Percentiles rank a stretch among this genome's conserved stretches.
Conservation (phyloP, 1,140 invertebrate genomes). For the Octopus bimaculoides region DNA sequence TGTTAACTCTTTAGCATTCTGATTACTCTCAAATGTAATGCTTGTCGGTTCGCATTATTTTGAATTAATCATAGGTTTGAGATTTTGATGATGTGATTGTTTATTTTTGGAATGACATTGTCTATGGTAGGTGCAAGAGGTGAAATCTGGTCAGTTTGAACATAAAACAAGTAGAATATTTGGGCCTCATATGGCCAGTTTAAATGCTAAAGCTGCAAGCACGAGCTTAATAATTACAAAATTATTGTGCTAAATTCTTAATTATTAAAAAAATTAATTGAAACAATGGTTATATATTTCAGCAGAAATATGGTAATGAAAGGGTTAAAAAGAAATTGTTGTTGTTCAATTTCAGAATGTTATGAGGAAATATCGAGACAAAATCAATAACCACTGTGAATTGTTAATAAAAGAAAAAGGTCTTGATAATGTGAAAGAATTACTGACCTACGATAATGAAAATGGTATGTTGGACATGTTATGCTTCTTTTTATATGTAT, state of each 20-base stretch:
- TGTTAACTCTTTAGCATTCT: too few species aligned
- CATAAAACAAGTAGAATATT: too few species aligned
- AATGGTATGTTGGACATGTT: neutral
- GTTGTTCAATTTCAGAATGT: slow-evolving; percentile 24
- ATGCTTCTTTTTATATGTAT: neutral
- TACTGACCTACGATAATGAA: neutral
- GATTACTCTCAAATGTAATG: too few species aligned
- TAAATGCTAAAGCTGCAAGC: neutral
- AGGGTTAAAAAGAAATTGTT: neutral
- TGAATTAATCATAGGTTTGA: too few species aligned
- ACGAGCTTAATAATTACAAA: neutral
- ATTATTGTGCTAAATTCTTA: neutral
- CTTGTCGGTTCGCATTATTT: too few species aligned
- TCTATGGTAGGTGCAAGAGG: too few species aligned
- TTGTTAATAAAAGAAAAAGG: slow-evolving; percentile 20
- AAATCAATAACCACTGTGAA: slow-evolving; percentile 25
- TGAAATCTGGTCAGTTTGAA: too few species aligned
- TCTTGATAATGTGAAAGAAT: neutral
- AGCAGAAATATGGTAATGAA: neutral
- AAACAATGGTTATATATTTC: neutral
- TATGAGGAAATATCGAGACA: slow-evolving; percentile 26
- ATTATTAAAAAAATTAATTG: neutral
- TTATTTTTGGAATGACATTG: too few species aligned
- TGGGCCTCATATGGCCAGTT: too few species aligned
- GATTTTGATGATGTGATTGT: too few species aligned